These are phyloP conservation scores for Dynastes tityus DNA, from an alignment of 2,888 invertebrate genomes.

Conservation along the genomic window DNA sequence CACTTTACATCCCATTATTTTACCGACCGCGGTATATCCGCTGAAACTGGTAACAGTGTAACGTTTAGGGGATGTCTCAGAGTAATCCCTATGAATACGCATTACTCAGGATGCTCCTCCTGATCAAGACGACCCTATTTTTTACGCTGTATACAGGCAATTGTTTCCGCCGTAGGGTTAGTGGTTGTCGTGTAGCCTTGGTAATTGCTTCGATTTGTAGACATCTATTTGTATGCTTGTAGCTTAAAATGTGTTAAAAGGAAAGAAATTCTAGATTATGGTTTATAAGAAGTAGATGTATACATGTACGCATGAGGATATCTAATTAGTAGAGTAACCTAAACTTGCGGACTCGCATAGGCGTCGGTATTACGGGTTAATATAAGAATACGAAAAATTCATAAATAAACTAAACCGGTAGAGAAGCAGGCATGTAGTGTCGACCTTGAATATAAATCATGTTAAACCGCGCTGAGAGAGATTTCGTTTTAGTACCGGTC, in stretches of 20 bases:
- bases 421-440: too few relatives aligned
- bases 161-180: constrained; percentile 65
- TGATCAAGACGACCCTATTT: constrained; percentile 68
- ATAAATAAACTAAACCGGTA: too few relatives aligned
- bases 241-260: not conserved
- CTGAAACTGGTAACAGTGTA: constrained; percentile 54
- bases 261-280: not conserved
- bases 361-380: too few relatives aligned
- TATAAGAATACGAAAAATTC: too few relatives aligned
- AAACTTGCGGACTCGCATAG: too few relatives aligned
- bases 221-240: constrained; percentile 34
- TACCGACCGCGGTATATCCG: constrained; percentile 3
- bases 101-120: constrained; percentile 68
- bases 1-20: not conserved
- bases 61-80: constrained; percentile 56
- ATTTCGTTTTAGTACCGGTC: too few relatives aligned
- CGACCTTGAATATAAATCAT: too few relatives aligned
- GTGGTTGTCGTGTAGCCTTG: constrained; percentile 54
- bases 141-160: constrained; percentile 68
- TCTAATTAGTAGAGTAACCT: too few relatives aligned
- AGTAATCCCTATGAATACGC: constrained; percentile 68
- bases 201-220: constrained; percentile 52
- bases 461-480: too few relatives aligned
- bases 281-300: not conserved
- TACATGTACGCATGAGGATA: too few relatives aligned